phyloP scores from a whole-genome alignment of 2,888 invertebrate genomes.

The Phyto melanocephala region DNA sequence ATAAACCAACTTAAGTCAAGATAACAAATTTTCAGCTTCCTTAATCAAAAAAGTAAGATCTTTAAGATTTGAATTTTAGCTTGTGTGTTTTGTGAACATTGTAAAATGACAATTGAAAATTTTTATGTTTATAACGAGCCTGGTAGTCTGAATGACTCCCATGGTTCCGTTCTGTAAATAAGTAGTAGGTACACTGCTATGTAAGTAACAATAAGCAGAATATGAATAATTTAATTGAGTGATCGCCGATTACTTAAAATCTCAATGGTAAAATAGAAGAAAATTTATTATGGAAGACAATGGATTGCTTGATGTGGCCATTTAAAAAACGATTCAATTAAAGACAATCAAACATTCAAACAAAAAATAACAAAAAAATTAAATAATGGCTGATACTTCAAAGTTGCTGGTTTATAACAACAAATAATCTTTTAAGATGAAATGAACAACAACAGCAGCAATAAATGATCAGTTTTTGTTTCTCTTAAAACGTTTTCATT shows the following conservation, averaged over 20 bases:
- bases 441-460: no score
- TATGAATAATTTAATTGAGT: slow-evolving; percentile 71
- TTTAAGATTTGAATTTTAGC: no score
- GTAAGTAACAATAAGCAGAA: slow-evolving; percentile 60
- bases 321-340: slow-evolving; percentile 73
- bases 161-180: neutral
- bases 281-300: slow-evolving; percentile 50
- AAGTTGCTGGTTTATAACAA: slow-evolving; percentile 38
- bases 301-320: slow-evolving; percentile 34
- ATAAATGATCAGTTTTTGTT: no score
- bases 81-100: no score
- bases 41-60: no score
- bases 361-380: slow-evolving; percentile 14
- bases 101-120: no score
- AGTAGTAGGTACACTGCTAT: neutral
- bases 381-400: slow-evolving; percentile 33
- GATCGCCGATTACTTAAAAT: slow-evolving; percentile 60
- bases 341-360: slow-evolving; percentile 58
- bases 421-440: slow-evolving; percentile 1
- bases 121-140: neutral
- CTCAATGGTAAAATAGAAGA: slow-evolving; percentile 41
- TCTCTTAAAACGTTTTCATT: no score
- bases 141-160: neutral
- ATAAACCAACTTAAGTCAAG: no score
- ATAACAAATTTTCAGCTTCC: no score